Conservation (phyloP, 2,888 invertebrate genomes). For the Lithophane ornitopus region DNA sequence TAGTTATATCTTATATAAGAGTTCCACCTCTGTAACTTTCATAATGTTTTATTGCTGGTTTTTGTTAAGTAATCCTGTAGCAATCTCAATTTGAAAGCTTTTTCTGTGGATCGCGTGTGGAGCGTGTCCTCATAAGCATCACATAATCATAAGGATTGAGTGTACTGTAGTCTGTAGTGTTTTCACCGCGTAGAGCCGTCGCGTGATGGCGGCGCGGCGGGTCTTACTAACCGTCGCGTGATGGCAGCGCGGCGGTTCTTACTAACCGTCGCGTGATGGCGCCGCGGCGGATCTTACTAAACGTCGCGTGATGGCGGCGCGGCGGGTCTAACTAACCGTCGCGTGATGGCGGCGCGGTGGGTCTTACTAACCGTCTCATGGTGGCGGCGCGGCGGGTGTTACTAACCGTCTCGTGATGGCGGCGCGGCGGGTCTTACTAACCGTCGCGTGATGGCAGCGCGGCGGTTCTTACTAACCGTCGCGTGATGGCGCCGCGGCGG, state of each 20-base stretch:
- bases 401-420: constrained; percentile 37
- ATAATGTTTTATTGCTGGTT: not conserved
- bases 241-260: not conserved
- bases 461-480: not conserved
- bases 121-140: constrained; percentile 5
- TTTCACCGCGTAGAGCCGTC: constrained; percentile 11
- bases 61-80: constrained; percentile 4
- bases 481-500: no score
- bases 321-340: no score
- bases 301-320: constrained; percentile 37
- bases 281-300: no score
- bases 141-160: constrained; percentile 27
- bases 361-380: not conserved
- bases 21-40: not conserved
- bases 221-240: no score
- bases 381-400: no score
- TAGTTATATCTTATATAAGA: not conserved
- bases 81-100: not conserved
- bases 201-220: no score
- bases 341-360: not conserved
- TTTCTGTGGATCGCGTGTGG: constrained; percentile 33
- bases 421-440: no score
- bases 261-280: not conserved
- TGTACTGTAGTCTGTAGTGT: constrained; percentile 28
- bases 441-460: not conserved